Conservation (phyloP, 2,888 invertebrate genomes). For the Cenopis cana region DNA sequence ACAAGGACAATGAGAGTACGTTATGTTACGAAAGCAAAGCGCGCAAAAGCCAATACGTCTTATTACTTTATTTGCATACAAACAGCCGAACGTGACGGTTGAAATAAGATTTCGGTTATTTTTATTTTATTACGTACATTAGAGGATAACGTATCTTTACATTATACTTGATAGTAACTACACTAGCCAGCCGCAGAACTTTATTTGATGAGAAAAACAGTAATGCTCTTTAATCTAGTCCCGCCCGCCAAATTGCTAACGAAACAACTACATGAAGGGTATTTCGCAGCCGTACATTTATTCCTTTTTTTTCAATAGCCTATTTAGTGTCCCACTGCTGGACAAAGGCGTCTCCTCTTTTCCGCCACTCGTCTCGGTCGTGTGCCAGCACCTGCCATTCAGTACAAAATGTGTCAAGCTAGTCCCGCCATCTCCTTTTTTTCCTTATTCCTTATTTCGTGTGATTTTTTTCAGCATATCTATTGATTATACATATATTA, state of each 20-base stretch:
- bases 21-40: background rate
- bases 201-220: background rate
- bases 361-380: too few species aligned
- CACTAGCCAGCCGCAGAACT: background rate
- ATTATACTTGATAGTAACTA: too few species aligned
- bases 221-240: background rate
- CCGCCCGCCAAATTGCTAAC: background rate
- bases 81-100: background rate
- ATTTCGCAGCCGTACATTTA: background rate
- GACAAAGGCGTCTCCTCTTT: too few species aligned
- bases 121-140: background rate
- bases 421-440: too few species aligned
- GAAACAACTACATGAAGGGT: background rate
- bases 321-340: too few species aligned
- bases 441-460: conserved; percentile 1
- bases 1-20: background rate
- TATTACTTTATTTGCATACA: background rate
- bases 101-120: background rate
- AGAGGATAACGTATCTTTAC: background rate
- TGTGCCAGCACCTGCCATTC: too few species aligned
- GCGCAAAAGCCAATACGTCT: background rate
- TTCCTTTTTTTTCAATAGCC: conserved; percentile 2
- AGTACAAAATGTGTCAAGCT: too few species aligned
- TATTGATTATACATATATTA: background rate
- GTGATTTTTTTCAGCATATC: background rate